A percentile compares a stretch with the other conserved stretches of the same genome.
phyloP scores from a whole-genome alignment of 2,797 vertebrate species.

The Chrysolophus pictus region DNA sequence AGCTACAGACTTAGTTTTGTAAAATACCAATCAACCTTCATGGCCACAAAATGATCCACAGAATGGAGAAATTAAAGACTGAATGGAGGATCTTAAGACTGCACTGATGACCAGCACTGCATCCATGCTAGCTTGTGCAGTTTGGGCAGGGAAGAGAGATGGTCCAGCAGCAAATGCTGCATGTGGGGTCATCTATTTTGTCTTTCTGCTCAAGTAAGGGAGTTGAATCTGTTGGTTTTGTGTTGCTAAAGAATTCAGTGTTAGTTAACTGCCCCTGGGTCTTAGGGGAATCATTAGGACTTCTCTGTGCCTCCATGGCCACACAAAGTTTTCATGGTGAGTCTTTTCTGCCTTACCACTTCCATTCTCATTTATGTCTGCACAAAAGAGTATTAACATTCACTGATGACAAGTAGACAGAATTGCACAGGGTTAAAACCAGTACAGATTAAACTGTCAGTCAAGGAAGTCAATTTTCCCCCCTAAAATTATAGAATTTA shows the following conservation, averaged over 20 bases:
- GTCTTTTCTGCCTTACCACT: not conserved
- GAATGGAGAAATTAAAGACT: not conserved
- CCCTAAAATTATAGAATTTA: not conserved
- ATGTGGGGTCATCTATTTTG: not conserved
- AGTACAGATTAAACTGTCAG: not conserved
- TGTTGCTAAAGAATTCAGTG: not conserved
- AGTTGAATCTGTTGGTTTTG: not conserved
- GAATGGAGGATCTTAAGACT: not conserved
- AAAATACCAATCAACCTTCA: not conserved
- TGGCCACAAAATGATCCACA: not conserved
- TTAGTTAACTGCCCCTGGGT: not conserved
- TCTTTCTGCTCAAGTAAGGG: not conserved
- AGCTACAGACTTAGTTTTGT: not conserved
- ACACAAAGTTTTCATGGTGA: not conserved
- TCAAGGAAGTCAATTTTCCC: not conserved
- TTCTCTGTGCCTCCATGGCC: not conserved
- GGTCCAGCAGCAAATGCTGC: not conserved
- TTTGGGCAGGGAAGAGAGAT: not conserved
- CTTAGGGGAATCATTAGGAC: not conserved
- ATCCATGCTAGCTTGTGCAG: not conserved
- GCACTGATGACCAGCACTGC: not conserved
- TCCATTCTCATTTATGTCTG: not conserved
- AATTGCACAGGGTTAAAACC: not conserved
- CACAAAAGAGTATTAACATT: slow-evolving; percentile 1
- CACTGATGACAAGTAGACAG: not conserved